Percentiles rank a stretch among this genome's conserved stretches.
Evolutionary conservation across 2,888 invertebrate genomes (phyloP).

Genomic region (Cremastinae sp.): DNA sequence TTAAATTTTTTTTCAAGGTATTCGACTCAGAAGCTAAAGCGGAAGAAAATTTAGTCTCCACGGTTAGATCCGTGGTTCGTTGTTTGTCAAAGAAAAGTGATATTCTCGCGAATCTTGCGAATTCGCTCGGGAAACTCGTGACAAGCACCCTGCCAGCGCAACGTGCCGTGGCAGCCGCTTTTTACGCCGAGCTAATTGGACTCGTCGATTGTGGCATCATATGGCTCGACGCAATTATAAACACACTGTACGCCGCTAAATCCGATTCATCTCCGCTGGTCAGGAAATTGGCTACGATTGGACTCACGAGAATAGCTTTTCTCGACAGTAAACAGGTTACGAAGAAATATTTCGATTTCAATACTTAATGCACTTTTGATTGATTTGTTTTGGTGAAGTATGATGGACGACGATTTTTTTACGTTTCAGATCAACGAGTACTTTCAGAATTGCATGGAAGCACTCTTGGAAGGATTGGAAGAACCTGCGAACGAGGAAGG

Average conservation of each 20-base stretch:
- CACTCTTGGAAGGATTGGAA: slow-evolving; percentile 75
- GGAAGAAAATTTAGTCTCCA: slow-evolving; percentile 70
- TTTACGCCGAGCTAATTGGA: slow-evolving; percentile 74
- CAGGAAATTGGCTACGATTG: slow-evolving; percentile 73
- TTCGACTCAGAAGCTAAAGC: slow-evolving; percentile 70
- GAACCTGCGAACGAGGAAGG: slow-evolving; percentile 72
- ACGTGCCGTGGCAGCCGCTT: slow-evolving; percentile 71
- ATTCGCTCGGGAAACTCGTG: slow-evolving; percentile 69
- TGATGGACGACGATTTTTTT: slow-evolving; percentile 1
- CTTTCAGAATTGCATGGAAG: slow-evolving; percentile 72
- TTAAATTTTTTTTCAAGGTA: slow-evolving; percentile 55
- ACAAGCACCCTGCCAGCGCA: slow-evolving; percentile 72
- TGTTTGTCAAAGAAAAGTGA: slow-evolving; percentile 66
- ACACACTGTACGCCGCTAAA: slow-evolving; percentile 73
- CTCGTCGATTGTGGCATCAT: slow-evolving; percentile 69
- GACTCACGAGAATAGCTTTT: slow-evolving; percentile 72
- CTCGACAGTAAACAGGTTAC: slow-evolving; percentile 70
- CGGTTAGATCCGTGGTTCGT: slow-evolving; percentile 70
- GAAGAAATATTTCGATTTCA: not conserved
- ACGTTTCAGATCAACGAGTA: slow-evolving; percentile 72
- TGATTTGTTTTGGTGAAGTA: too few relatives aligned
- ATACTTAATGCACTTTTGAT: too few relatives aligned
- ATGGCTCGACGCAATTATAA: slow-evolving; percentile 76
- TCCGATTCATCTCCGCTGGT: slow-evolving; percentile 75
- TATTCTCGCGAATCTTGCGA: slow-evolving; percentile 67